These are phyloP conservation scores for Vanessa atalanta DNA, from an alignment of 1,140 invertebrate genomes.

Conservation along the genomic window DNA sequence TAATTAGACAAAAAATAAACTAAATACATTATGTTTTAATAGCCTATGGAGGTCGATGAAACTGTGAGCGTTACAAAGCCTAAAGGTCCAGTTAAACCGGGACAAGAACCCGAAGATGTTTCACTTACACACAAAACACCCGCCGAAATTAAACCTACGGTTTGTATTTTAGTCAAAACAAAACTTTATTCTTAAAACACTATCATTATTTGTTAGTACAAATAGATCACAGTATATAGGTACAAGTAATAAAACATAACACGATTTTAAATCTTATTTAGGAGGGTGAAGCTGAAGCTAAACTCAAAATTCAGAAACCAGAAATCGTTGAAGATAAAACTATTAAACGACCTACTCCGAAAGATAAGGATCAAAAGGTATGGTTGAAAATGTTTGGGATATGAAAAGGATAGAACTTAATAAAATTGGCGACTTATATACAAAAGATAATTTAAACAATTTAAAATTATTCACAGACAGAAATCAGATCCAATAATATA, in stretches of 20 bases:
- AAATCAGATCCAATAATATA: constrained; percentile 30
- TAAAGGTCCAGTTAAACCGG: constrained; percentile 65
- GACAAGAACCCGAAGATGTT: constrained; percentile 69
- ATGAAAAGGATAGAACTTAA: not conserved
- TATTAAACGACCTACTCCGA: constrained; percentile 67
- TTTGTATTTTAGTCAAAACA: constrained; percentile 47
- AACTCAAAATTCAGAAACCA: constrained; percentile 74
- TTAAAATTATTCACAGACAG: constrained; percentile 57
- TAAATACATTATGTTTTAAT: constrained; percentile 42
- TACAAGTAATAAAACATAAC: constrained; percentile 5
- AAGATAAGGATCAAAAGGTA: constrained; percentile 66
- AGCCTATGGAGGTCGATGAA: constrained; percentile 78
- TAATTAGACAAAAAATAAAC: constrained; percentile 24
- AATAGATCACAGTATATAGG: too few relatives aligned
- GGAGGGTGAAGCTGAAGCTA: constrained; percentile 72
- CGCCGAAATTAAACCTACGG: constrained; percentile 72
- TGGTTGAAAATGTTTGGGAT: constrained; percentile 24
- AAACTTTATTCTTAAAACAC: not conserved
- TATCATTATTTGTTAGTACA: not conserved
- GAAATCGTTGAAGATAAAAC: constrained; percentile 76
- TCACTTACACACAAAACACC: constrained; percentile 77
- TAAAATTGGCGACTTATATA: not conserved
- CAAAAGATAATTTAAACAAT: not conserved
- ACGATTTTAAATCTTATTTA: constrained; percentile 45
- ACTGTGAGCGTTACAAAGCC: constrained; percentile 64